These are phyloP conservation scores for Noctua fimbriata DNA, from an alignment of 2,888 invertebrate species.

Conservation along the genomic window DNA sequence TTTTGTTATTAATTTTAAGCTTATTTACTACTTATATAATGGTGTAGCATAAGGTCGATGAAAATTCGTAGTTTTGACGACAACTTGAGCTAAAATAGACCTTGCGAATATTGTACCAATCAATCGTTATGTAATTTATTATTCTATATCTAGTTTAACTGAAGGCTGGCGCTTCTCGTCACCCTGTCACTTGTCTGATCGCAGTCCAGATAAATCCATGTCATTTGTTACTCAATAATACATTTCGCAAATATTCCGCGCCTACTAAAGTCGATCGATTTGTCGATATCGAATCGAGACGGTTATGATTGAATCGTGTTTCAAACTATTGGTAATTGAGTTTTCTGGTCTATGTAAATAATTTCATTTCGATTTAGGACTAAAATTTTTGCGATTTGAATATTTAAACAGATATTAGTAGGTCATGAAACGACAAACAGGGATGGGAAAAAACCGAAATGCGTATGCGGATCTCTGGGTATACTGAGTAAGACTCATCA, in stretches of 20 bases:
- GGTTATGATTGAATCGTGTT: constrained; percentile 30
- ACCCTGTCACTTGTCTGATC: constrained; percentile 55
- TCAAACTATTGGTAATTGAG: background rate
- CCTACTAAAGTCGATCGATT: constrained; percentile 38
- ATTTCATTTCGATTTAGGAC: background rate
- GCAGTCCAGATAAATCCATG: constrained; percentile 47
- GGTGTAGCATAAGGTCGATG: constrained; percentile 15
- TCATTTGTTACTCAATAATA: constrained; percentile 45
- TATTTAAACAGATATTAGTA: background rate
- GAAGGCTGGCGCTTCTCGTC: constrained; percentile 31
- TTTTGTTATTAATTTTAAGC: constrained; percentile 6
- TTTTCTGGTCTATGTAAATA: background rate
- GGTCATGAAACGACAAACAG: background rate
- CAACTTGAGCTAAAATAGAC: background rate
- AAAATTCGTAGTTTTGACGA: background rate
- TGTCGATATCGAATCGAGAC: constrained; percentile 11
- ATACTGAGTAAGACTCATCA: background rate
- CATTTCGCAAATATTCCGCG: constrained; percentile 45
- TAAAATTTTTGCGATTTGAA: background rate
- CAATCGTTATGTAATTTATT: background rate
- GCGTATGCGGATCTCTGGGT: background rate
- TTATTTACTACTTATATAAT: constrained; percentile 14
- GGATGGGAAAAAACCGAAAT: background rate
- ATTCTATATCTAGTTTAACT: constrained; percentile 20
- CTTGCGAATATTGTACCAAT: background rate